phyloP scores from a whole-genome alignment of 2,113 vertebrate species.

The Eublepharis macularius region DNA sequence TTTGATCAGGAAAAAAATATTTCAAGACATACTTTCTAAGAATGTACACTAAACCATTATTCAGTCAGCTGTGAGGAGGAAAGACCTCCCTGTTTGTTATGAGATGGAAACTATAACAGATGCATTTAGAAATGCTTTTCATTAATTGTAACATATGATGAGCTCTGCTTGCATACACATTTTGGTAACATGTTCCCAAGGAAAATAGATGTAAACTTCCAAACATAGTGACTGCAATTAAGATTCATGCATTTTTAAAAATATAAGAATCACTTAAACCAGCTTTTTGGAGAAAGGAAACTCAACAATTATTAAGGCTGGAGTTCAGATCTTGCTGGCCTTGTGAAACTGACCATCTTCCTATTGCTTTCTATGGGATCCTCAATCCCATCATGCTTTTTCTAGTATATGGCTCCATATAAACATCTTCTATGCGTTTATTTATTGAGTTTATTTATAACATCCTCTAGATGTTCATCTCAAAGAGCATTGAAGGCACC shows the following conservation, averaged over 20 bases:
- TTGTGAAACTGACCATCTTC: background rate
- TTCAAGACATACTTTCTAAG: constrained; percentile 49
- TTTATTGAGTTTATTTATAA: background rate
- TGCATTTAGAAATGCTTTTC: constrained; percentile 60
- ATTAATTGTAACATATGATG: constrained; percentile 57
- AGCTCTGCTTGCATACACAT: constrained; percentile 32
- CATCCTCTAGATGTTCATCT: background rate
- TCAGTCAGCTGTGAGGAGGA: constrained; percentile 57
- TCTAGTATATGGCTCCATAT: background rate
- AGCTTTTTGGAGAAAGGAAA: constrained; percentile 16
- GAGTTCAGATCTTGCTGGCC: constrained; percentile 26
- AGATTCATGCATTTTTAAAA: background rate
- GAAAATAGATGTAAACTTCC: constrained; percentile 42
- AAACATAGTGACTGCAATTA: constrained; percentile 36
- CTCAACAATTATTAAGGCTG: constrained; percentile 28
- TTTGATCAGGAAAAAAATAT: constrained; percentile 72
- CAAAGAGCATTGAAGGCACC: background rate
- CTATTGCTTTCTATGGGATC: background rate
- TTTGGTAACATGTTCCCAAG: constrained; percentile 40
- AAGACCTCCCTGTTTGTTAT: constrained; percentile 58
- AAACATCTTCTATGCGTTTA: background rate
- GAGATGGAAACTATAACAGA: constrained; percentile 48
- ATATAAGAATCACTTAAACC: constrained; percentile 34
- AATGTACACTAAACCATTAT: constrained; percentile 54
- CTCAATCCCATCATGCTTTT: background rate